Evolutionary conservation across 2,888 invertebrate species (phyloP).

Genomic region (Apomyelois bistriatella): DNA sequence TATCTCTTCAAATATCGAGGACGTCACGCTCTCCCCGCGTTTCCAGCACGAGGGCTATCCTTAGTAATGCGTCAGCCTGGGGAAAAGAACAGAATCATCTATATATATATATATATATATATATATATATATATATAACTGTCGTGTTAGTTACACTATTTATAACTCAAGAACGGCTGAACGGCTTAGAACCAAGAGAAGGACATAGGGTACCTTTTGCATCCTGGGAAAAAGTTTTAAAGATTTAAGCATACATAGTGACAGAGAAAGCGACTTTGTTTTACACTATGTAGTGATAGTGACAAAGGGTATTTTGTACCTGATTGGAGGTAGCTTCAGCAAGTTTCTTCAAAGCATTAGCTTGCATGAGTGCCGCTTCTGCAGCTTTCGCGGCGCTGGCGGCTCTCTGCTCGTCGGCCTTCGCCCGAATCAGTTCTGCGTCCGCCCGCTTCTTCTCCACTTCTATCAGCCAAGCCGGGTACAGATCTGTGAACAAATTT

Average conservation of each 20-base stretch:
- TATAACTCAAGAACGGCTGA: no score
- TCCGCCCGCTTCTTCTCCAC: slow-evolving; percentile 58
- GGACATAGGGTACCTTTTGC: no score
- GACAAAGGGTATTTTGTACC: no score
- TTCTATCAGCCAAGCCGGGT: slow-evolving; percentile 60
- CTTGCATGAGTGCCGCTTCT: slow-evolving; percentile 49
- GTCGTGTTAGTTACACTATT: no score
- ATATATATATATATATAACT: no score
- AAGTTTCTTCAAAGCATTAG: slow-evolving; percentile 48
- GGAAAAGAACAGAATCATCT: background rate
- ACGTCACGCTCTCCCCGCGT: slow-evolving; percentile 32
- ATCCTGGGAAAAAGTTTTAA: no score
- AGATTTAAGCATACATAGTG: no score
- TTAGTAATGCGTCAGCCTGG: slow-evolving; percentile 51
- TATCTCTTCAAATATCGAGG: slow-evolving; percentile 24
- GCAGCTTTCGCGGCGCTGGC: slow-evolving; percentile 41
- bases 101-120: no score
- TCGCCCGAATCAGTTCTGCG: slow-evolving; percentile 50
- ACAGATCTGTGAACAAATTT: slow-evolving; percentile 38
- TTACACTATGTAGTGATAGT: no score
- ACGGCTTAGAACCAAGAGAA: no score
- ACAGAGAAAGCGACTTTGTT: no score
- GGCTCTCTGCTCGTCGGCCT: slow-evolving; percentile 48
- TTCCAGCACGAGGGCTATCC: slow-evolving; percentile 48
- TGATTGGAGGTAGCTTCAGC: slow-evolving; percentile 43